Base-by-base conservation (phyloP, 2,888 invertebrate species). In the Lymantria monacha region DNA sequence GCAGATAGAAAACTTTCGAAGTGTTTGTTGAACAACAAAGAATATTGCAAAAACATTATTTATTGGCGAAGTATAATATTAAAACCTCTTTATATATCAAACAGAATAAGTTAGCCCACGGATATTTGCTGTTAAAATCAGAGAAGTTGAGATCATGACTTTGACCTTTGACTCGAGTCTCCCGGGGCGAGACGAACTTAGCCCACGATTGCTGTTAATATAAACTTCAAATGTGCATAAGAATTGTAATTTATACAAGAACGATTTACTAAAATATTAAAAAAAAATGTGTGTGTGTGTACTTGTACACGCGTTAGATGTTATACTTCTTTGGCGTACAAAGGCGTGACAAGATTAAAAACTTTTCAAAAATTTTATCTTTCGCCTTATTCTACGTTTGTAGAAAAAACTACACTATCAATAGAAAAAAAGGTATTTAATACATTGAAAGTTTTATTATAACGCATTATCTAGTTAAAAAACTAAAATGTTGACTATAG, bases 111-210 rank as follows among this genome's bases (percentile, higher is more conserved):
- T 60, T 53, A 14, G 53, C 22, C 22, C 22, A 22, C 61, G 62
- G 59, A 60, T 65, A 70, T 66, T 37, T 45, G 48, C 43, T 69
- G 67, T 69, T 72, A 61, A 62, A 72, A 68, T 53, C 63, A 61
- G 55, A 62, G 68, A 66, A 69, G 70, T 72, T 73, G 69, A 74
- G 78, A 78, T 81, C 80, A 66, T 73, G 77, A 74, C 72, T 71
- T 64, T 72, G 80, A 76, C 83, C 81, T 83, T 77, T 81, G 76
- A 72, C 76, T 74, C 65, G 9, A 71, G 69, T 72, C 67, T 74
- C 77, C 76, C 55, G 73, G 64, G 69, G 79, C 75, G 73, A 63
- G 69, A 73, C 66, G 72, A 74, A 74, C 76, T 72, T 65, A 14
- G 69, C 70, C 63, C 65, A 77, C 74, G 68, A 74, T 60, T 65